phyloP scores from a whole-genome alignment of 2,888 invertebrate genomes.

The Hypena proboscidalis region DNA sequence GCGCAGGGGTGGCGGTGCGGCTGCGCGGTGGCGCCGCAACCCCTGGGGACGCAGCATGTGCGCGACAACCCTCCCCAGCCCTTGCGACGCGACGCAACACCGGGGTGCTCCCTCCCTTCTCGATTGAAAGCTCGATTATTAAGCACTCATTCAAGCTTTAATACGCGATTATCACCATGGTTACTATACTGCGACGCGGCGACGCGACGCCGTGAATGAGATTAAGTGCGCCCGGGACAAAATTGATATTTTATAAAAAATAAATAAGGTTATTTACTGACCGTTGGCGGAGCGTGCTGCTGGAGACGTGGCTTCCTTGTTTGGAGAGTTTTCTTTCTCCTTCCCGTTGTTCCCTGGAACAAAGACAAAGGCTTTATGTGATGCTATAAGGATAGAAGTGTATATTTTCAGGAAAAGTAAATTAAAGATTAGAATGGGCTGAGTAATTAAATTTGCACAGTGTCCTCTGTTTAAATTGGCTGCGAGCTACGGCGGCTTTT shows the following conservation, averaged over 20 bases:
- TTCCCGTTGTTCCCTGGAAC: conserved; percentile 89
- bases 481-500: background rate
- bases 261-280: conserved; percentile 60
- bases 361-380: too few relatives aligned
- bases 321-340: conserved; percentile 87
- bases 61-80: conserved; percentile 48
- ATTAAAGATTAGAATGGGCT: too few relatives aligned
- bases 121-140: conserved; percentile 67
- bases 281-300: conserved; percentile 88
- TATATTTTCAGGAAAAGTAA: too few relatives aligned
- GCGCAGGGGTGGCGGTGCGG: conserved; percentile 58
- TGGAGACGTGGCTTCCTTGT: conserved; percentile 89
- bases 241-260: background rate
- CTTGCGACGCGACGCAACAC: conserved; percentile 39
- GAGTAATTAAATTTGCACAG: background rate
- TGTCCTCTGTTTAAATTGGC: conserved; percentile 1
- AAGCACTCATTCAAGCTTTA: conserved; percentile 73
- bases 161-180: conserved; percentile 64
- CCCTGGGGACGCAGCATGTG: conserved; percentile 66
- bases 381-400: too few relatives aligned
- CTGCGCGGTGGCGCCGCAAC: conserved; percentile 59
- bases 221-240: conserved; percentile 26
- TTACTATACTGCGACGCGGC: conserved; percentile 42
- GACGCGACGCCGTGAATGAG: conserved; percentile 27
- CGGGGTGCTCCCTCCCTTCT: conserved; percentile 48